Conservation (phyloP, 2,797 vertebrate species). For the Phylloscopus collybita region DNA sequence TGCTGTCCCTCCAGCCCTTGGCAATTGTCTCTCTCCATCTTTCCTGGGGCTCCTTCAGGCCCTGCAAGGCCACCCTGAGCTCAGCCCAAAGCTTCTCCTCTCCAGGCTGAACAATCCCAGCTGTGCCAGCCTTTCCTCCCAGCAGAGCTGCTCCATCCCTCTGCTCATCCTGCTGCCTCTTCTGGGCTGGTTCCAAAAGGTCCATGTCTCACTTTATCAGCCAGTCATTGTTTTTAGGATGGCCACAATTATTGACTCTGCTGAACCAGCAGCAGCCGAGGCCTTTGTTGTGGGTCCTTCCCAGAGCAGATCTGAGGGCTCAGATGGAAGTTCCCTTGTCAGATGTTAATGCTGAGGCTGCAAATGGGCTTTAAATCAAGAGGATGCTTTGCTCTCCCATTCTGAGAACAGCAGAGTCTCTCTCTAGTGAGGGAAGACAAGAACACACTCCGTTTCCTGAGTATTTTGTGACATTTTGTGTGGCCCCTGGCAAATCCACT, state of each 20-base stretch:
- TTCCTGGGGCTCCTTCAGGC: neutral
- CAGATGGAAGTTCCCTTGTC: neutral
- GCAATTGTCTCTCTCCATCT: neutral
- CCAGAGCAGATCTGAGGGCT: neutral
- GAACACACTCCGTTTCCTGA: neutral
- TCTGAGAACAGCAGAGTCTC: neutral
- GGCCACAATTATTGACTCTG: neutral
- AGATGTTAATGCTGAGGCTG: neutral
- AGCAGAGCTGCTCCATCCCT: neutral
- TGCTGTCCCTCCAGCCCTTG: neutral
- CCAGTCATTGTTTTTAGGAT: neutral
- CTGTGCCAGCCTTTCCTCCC: neutral
- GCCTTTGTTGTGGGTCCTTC: neutral
- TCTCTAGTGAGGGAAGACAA: neutral
- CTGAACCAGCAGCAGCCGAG: neutral
- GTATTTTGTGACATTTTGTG: neutral
- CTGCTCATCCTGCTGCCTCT: neutral
- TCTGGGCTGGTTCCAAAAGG: rapidly evolving
- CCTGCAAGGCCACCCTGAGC: neutral
- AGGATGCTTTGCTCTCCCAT: neutral
- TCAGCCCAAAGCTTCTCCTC: neutral
- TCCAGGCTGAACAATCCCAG: neutral
- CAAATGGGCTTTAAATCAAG: neutral
- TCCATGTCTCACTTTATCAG: neutral
- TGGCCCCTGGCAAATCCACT: neutral